Evolutionary conservation across 2,888 invertebrate genomes (phyloP).

Genomic region (Itoplectis maculator): DNA sequence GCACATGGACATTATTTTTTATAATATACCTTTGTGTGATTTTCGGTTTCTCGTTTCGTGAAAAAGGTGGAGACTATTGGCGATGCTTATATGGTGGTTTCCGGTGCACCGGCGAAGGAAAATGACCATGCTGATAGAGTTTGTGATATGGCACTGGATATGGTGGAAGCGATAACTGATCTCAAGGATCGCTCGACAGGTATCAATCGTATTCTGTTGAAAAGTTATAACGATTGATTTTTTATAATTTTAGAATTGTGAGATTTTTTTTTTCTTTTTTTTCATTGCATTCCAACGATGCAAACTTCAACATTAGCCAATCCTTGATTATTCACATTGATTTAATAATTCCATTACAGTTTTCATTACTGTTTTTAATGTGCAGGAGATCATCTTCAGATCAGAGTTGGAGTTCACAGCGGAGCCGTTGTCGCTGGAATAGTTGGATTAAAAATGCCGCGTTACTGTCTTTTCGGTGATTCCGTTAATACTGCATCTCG

Average conservation of each 20-base stretch:
- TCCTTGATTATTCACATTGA: not conserved
- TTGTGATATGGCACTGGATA: conserved; percentile 98
- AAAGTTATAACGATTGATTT: too few relatives aligned
- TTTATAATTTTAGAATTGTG: too few relatives aligned
- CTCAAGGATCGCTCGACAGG: conserved; percentile 97
- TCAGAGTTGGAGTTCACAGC: conserved; percentile 95
- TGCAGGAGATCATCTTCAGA: conserved; percentile 91
- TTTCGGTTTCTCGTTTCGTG: not conserved
- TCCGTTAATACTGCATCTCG: conserved; percentile 96
- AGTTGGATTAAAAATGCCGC: conserved; percentile 97
- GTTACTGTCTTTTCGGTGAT: conserved; percentile 93
- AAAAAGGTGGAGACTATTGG: conserved; percentile 97
- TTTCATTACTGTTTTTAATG: conserved; percentile 25
- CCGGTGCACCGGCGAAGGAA: conserved; percentile 96
- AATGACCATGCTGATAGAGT: conserved; percentile 96
- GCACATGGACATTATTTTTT: not conserved
- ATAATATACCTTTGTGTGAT: not conserved
- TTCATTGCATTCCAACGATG: too few relatives aligned
- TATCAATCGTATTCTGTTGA: too few relatives aligned
- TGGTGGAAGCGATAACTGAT: conserved; percentile 96
- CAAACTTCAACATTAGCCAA: too few relatives aligned
- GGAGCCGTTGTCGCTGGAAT: conserved; percentile 97
- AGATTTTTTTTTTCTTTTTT: too few relatives aligned
- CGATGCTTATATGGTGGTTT: conserved; percentile 99
- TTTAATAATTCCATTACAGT: not conserved